phyloP scores from a whole-genome alignment of 1,140 invertebrate species.

The Schlechtendalia chinensis region DNA sequence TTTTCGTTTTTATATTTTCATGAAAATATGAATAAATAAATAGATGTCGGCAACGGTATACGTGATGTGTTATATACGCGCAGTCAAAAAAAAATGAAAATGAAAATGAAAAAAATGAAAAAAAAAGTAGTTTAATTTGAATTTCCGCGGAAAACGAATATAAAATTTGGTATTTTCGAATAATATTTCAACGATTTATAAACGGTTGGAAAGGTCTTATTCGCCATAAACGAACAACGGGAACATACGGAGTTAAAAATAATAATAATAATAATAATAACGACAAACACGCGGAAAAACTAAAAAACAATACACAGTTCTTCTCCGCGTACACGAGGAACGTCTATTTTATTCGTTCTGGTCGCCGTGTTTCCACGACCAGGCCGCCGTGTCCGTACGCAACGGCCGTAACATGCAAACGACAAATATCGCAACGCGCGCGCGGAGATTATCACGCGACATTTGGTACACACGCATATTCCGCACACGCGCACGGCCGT shows the following conservation, averaged over 20 bases:
- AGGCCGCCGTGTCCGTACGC: neutral
- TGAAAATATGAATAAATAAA: slow-evolving; percentile 46
- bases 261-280: too few relatives aligned
- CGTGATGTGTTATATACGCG: too few relatives aligned
- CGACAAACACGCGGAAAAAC: neutral
- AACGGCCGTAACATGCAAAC: neutral
- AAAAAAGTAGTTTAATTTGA: neutral
- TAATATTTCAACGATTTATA: slow-evolving; percentile 37
- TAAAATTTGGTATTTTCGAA: slow-evolving; percentile 16
- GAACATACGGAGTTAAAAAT: neutral
- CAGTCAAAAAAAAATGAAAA: too few relatives aligned
- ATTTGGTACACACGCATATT: slow-evolving; percentile 12
- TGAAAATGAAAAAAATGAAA: too few relatives aligned
- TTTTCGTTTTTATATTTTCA: too few relatives aligned
- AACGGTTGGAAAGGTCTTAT: slow-evolving; percentile 18
- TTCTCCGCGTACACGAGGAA: neutral
- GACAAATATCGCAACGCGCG: neutral
- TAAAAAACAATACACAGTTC: neutral
- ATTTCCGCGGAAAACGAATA: neutral
- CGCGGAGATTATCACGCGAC: neutral
- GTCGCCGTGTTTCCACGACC: neutral
- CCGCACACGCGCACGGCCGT: too few relatives aligned
- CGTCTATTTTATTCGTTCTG: slow-evolving; percentile 6
- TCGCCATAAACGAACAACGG: neutral
- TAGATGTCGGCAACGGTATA: neutral